Conservation (phyloP, 2,888 invertebrate genomes). For the Altica lythri region DNA sequence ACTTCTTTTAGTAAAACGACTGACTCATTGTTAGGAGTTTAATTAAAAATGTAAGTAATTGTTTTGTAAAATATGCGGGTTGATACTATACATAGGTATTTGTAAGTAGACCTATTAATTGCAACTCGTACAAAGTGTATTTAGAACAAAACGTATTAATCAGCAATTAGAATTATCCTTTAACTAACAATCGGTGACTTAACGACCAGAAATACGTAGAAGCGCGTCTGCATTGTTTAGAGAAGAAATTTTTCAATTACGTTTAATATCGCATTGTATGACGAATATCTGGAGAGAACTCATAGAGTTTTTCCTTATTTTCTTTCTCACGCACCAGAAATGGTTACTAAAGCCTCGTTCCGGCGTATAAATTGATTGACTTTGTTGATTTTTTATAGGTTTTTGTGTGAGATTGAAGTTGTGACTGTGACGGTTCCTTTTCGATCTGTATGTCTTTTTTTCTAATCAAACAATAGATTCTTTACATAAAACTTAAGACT, state of each 20-base stretch:
- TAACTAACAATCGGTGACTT: neutral
- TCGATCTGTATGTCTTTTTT: neutral
- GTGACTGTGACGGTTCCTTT: too few species aligned
- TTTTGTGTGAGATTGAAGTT: too few species aligned
- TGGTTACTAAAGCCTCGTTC: slow-evolving; percentile 9
- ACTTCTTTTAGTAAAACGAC: too few species aligned
- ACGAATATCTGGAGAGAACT: slow-evolving; percentile 11
- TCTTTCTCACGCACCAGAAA: slow-evolving; percentile 20
- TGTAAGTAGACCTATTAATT: slow-evolving; percentile 3
- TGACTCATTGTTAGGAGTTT: too few species aligned
- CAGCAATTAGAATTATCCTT: slow-evolving; percentile 7
- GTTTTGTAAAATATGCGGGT: neutral
- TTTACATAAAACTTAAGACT: too few species aligned
- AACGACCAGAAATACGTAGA: slow-evolving; percentile 8
- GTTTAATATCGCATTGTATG: slow-evolving; percentile 20
- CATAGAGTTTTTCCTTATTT: neutral
- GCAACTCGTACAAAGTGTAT: slow-evolving; percentile 2
- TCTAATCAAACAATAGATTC: too few species aligned
- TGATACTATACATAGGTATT: neutral
- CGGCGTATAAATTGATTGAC: neutral
- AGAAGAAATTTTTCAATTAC: slow-evolving; percentile 19
- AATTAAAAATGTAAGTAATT: too few species aligned
- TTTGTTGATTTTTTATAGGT: neutral
- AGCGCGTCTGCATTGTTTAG: slow-evolving; percentile 12
- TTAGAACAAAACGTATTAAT: slow-evolving; percentile 14